A percentile compares a stretch with the other conserved stretches of the same genome.
These are phyloP conservation scores for Opisthograptis luteolata DNA, from an alignment of 2,888 invertebrate genomes.

Conservation along the genomic window DNA sequence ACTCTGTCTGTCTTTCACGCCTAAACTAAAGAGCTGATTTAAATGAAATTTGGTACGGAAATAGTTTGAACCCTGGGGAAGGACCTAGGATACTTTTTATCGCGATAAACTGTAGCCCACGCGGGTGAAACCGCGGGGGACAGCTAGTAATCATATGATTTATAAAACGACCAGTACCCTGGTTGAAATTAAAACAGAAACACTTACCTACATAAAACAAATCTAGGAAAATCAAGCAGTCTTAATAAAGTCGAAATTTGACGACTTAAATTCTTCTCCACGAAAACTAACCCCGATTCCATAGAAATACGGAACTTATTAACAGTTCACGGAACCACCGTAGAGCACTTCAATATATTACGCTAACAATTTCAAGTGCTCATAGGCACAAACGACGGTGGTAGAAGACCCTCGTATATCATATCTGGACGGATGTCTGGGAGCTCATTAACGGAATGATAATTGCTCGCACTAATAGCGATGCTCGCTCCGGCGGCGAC, in stretches of 20 bases:
- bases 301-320: conserved; percentile 60
- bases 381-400: conserved; percentile 16
- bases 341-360: conserved; percentile 60
- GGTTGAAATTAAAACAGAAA: too few relatives aligned
- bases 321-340: conserved; percentile 42
- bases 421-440: conserved; percentile 62
- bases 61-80: too few relatives aligned
- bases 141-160: too few relatives aligned
- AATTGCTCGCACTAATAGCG: conserved; percentile 78
- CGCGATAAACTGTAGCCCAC: too few relatives aligned
- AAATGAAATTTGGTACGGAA: too few relatives aligned
- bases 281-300: conserved; percentile 59
- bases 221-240: conserved; percentile 1
- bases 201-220: too few relatives aligned
- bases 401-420: conserved; percentile 27
- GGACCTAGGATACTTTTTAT: too few relatives aligned
- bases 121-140: too few relatives aligned
- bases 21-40: too few relatives aligned
- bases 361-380: conserved; percentile 58
- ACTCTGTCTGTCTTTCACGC: too few relatives aligned
- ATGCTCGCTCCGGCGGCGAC: conserved; percentile 62
- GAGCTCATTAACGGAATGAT: conserved; percentile 77
- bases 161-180: too few relatives aligned
- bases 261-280: conserved; percentile 22
- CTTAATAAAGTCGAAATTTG: conserved; percentile 25